Percentiles rank a stretch among this genome's conserved stretches.
Evolutionary conservation across 2,888 invertebrate species (phyloP).

Genomic region (Hypolimnas misippus): DNA sequence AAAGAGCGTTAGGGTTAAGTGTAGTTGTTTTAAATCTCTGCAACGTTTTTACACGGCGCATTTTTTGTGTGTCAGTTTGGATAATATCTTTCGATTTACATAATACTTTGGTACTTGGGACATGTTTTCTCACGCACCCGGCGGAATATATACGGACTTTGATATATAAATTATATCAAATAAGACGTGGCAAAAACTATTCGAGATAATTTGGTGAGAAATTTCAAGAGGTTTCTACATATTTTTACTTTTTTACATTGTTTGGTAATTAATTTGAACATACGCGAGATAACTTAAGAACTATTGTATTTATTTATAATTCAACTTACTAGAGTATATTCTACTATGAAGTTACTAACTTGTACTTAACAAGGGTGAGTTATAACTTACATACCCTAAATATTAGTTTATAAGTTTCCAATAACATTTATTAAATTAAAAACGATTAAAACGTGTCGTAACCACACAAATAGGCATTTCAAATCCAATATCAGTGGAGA

Average conservation of each 20-base stretch:
- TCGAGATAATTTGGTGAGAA: background rate
- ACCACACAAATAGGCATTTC: slow-evolving; percentile 25
- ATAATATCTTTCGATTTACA: slow-evolving; percentile 21
- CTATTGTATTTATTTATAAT: background rate
- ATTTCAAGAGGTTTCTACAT: background rate
- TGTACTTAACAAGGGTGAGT: no score
- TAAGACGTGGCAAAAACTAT: background rate
- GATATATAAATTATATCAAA: background rate
- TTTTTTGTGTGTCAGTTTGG: background rate
- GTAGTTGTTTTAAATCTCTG: no score
- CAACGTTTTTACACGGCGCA: no score
- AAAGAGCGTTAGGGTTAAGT: no score
- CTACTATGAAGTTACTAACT: no score
- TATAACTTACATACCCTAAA: no score
- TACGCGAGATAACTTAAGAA: background rate
- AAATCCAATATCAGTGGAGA: slow-evolving; percentile 49
- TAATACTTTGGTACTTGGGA: slow-evolving; percentile 7
- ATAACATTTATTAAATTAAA: background rate
- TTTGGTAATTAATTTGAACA: background rate
- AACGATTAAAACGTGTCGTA: slow-evolving; percentile 11
- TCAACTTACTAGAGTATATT: background rate
- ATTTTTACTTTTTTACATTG: background rate
- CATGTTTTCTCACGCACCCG: slow-evolving; percentile 17
- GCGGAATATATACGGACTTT: slow-evolving; percentile 1
- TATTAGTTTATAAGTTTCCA: no score